Percentiles rank a stretch among this genome's conserved stretches.
Evolutionary conservation across 2,113 vertebrate genomes (phyloP).

Genomic region (Lasiurus cinereus): DNA sequence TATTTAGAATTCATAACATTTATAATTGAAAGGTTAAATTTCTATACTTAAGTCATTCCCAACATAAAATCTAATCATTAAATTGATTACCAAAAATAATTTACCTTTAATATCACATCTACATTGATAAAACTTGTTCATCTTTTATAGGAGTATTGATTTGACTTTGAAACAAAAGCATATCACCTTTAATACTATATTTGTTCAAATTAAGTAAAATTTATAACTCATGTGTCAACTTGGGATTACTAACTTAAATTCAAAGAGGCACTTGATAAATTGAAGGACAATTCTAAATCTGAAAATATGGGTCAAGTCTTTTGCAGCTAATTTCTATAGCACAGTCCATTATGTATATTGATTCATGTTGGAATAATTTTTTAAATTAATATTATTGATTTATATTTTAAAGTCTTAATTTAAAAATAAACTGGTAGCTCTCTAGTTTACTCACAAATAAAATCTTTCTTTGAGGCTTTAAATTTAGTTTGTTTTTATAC

Average conservation of each 20-base stretch:
- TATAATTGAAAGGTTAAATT: conserved; percentile 16
- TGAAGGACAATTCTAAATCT: conserved; percentile 11
- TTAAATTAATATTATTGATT: not conserved
- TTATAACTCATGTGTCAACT: not conserved
- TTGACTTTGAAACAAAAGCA: not conserved
- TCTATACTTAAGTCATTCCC: not conserved
- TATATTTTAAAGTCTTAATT: conserved; percentile 1
- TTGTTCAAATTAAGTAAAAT: not conserved
- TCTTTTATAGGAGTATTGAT: not conserved
- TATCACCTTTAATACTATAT: not conserved
- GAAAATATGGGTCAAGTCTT: not conserved
- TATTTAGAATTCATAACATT: not conserved
- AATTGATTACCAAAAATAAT: not conserved
- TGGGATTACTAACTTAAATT: not conserved
- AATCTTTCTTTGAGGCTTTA: not conserved
- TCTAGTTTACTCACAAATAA: not conserved
- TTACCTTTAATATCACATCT: conserved; percentile 11
- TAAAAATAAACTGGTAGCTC: conserved; percentile 8
- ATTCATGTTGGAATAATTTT: not conserved
- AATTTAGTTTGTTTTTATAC: not conserved
- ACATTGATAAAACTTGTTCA: not conserved
- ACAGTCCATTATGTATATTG: not conserved
- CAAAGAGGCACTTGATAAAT: not conserved
- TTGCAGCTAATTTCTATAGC: not conserved
- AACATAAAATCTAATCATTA: not conserved